Base-by-base conservation (phyloP, 2,888 invertebrate species). In the Eumerus sabulonum region DNA sequence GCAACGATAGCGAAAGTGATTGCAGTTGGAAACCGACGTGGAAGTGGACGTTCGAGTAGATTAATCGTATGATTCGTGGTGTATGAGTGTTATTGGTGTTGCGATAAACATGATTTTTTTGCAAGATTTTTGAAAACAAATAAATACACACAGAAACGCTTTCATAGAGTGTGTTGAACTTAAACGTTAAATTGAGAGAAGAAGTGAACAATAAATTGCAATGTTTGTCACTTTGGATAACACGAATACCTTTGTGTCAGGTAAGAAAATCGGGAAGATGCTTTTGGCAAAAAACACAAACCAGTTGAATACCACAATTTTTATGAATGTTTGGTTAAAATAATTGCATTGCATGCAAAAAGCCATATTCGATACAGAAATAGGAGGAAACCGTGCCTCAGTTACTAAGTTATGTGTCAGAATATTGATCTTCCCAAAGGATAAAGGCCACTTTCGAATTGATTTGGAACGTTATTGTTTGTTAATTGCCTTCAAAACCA, bases 141-240 rank as follows among this genome's bases (percentile, higher is more conserved):
- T 40, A 56, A 51, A 42, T 44, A 35, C 11, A 47, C 44, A 36
- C 16, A 51, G 17, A 1, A 53, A 27, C 47, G 50, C 67, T 48
- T 56, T 36, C 17, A 62, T 51, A 27, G 17, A 18, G 42, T 17
- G 56, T 19, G n/a, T 27, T 40, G 9, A 3, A 40, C 40, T n/a
- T 40, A 7, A 40, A 7, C 9, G 11, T 40, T 3, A 17, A 14
- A 16, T 54, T 64, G 40, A 51, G 7, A 47, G 9, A 62, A 68
- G 35, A 40, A 17, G 7, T 47, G 27, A 19, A 51, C 44, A 42
- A 82, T 27, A n/a, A 53, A 77, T 76, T 83, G 86, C 84, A 77
- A 88, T 88, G 88, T 88, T 88, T 85, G 85, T 88, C 44, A 86
- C 87, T 70, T 85, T 88, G 86, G 88, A 88, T 86, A 87, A 86